Evolutionary conservation across 1,140 invertebrate genomes (phyloP), one percentile per base, ranked within the genome.

Genomic region (Drosophila setifemur): DNA sequence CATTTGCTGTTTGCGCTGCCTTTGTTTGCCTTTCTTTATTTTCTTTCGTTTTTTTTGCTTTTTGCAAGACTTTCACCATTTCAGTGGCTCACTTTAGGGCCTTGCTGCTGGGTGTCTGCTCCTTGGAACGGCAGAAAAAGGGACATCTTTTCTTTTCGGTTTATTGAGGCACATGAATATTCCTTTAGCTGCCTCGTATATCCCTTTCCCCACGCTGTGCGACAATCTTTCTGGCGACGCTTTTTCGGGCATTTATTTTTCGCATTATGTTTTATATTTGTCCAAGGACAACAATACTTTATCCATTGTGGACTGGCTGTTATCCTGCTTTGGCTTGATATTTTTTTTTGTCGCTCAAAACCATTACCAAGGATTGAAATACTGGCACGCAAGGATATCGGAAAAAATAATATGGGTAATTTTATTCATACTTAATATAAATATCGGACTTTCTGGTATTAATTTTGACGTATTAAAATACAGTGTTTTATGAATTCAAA

Each of bases 141-240:
- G 64, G 75, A 75, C 81, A 86, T 79, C 66, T 71, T 85, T 86
- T 79, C 81, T 72, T 86, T 54, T 45, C 66, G 54, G 79, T 74
- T 86, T 86, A 86, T 86, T 85, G 81, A 79, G 71, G 81, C 74
- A 83, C 75, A 85, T 83, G 81, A 79, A 85, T 79, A 79, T 86
- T 85, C 77, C n/a, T 74, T 61, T 68, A 85, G 63, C 60, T 71
- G 71, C 58, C 31, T n/a, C n/a, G n/a, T 75, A 45, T 40, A 45
- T 21, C 33, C n/a, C 26, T 26, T 18, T 28, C 11, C 6, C n/a
- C 12, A n/a, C 14, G 14, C 45, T 50, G 50, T 50, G 28, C 40
- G 16, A 31, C 48, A 33, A 28, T 50, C 28, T 53, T 11, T 18
- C 12, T 16, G 44, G 43, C 19, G 26, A 29, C 37, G 40, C 53